phyloP scores from a whole-genome alignment of 2,113 vertebrate genomes.

The Hippocampus barbouri region DNA sequence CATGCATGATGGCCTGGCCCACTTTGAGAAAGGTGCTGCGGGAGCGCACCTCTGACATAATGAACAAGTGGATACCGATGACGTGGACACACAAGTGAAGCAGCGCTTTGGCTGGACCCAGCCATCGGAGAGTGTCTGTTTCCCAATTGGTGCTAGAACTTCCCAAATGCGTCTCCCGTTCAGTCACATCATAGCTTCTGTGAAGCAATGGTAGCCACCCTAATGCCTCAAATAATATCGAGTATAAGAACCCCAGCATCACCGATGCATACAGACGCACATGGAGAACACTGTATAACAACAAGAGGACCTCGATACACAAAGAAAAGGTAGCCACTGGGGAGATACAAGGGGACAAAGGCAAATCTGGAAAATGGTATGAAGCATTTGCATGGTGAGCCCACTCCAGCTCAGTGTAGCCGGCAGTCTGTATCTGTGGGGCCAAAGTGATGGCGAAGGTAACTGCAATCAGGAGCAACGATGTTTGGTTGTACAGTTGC shows the following conservation, averaged over 20 bases:
- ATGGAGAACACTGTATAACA: conserved; percentile 95
- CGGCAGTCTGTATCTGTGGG: conserved; percentile 78
- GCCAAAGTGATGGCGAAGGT: conserved; percentile 87
- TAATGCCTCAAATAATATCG: conserved; percentile 87
- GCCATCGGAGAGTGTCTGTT: conserved; percentile 72
- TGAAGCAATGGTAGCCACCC: conserved; percentile 80
- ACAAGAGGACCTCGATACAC: conserved; percentile 89
- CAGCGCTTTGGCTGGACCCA: conserved; percentile 82
- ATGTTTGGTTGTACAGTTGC: conserved; percentile 82
- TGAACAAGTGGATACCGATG: conserved; percentile 91
- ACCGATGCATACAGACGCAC: conserved; percentile 90
- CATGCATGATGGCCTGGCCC: conserved; percentile 97
- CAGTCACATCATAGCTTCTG: conserved; percentile 32
- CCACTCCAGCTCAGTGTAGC: conserved; percentile 62
- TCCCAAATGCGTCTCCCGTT: conserved; percentile 12
- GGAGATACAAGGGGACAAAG: conserved; percentile 78
- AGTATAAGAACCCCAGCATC: conserved; percentile 86
- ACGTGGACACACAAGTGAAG: conserved; percentile 92
- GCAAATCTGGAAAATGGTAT: conserved; percentile 4
- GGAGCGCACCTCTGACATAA: conserved; percentile 95
- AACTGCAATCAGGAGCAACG: conserved; percentile 81
- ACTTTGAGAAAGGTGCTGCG: conserved; percentile 98
- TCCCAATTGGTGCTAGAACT: conserved; percentile 17
- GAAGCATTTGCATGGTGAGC: conserved; percentile 60
- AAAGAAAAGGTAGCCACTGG: conserved; percentile 94